These are phyloP conservation scores for Xerus rutilus DNA, from an alignment of 2,797 vertebrate genomes.

Conservation along the genomic window DNA sequence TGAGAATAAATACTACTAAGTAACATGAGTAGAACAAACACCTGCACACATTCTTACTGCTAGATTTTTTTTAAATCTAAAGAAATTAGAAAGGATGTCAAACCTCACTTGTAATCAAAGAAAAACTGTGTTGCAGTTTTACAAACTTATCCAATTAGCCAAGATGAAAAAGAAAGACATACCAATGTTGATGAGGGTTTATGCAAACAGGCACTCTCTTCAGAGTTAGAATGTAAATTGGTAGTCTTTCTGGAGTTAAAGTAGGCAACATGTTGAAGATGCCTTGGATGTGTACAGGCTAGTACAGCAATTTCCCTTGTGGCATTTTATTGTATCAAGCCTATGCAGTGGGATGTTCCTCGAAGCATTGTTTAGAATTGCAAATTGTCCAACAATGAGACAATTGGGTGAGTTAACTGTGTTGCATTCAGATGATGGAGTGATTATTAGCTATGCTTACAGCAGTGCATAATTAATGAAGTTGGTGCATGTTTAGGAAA, in stretches of 20 bases:
- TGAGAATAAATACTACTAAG: background rate
- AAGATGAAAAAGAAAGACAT: slow-evolving; percentile 71
- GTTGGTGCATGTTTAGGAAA: background rate
- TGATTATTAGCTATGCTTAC: background rate
- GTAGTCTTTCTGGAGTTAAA: slow-evolving; percentile 51
- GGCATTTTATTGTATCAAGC: background rate
- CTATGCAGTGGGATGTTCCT: background rate
- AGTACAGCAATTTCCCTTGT: background rate
- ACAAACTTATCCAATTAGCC: slow-evolving; percentile 70
- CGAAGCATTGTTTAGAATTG: background rate
- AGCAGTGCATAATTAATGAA: background rate
- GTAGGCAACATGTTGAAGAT: background rate
- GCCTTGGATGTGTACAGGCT: background rate
- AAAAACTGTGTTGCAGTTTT: slow-evolving; percentile 44
- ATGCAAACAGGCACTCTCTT: slow-evolving; percentile 8
- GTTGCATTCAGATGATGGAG: background rate
- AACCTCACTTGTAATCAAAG: slow-evolving; percentile 70
- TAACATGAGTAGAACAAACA: slow-evolving; percentile 35
- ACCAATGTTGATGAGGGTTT: background rate
- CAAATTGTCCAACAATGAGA: background rate
- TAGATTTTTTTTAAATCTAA: slow-evolving; percentile 25
- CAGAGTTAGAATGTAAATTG: slow-evolving; percentile 49
- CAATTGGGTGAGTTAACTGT: background rate
- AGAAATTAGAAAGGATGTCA: slow-evolving; percentile 54
- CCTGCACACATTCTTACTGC: background rate